Evolutionary conservation across 1,140 invertebrate genomes (phyloP).

Genomic region (Drosophila baimaii): DNA sequence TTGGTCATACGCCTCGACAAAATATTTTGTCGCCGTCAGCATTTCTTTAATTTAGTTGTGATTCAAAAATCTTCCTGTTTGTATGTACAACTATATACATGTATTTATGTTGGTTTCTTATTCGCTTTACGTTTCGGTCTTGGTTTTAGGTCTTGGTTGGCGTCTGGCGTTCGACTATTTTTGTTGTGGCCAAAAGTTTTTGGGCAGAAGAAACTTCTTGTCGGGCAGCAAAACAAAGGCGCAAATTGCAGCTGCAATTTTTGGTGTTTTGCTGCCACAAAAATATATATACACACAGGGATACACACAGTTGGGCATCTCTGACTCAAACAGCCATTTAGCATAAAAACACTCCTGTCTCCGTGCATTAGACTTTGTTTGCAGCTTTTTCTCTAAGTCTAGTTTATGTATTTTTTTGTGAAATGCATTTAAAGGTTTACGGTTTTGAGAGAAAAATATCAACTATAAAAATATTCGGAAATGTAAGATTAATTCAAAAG

Average conservation of each 20-base stretch:
- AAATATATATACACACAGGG: constrained; percentile 11
- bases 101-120: constrained; percentile 28
- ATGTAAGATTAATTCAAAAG: too few species aligned
- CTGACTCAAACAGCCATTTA: constrained; percentile 13
- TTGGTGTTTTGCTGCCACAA: constrained; percentile 44
- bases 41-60: constrained; percentile 79
- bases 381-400: constrained; percentile 7
- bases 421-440: constrained; percentile 1
- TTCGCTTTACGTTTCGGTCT: constrained; percentile 12
- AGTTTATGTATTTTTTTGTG: neutral
- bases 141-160: constrained; percentile 36
- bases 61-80: constrained; percentile 54
- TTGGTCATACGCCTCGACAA: constrained; percentile 32
- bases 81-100: constrained; percentile 23
- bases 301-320: neutral
- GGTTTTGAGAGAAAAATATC: neutral
- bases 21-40: constrained; percentile 75
- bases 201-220: constrained; percentile 59
- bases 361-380: constrained; percentile 10
- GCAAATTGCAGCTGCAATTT: constrained; percentile 75
- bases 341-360: constrained; percentile 10
- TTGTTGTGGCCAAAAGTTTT: constrained; percentile 67
- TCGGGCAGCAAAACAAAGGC: constrained; percentile 74
- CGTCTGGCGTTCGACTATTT: constrained; percentile 50
- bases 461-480: neutral